Percentiles rank a stretch among this genome's conserved stretches.
These are phyloP conservation scores for Typhlichthys subterraneus DNA, from an alignment of 2,797 vertebrate genomes.

Conservation along the genomic window DNA sequence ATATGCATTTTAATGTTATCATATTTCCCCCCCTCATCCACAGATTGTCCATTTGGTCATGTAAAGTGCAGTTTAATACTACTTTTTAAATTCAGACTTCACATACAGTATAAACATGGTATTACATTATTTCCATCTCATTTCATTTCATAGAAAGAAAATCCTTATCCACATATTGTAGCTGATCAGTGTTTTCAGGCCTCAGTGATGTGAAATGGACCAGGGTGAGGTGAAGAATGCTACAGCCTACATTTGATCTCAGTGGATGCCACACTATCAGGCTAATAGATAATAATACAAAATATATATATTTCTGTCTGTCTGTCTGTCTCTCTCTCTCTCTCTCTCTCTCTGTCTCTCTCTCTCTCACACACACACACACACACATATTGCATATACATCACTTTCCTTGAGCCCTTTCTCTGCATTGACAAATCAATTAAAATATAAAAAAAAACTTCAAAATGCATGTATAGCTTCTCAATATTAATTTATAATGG, in stretches of 20 bases:
- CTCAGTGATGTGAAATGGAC: slow-evolving; percentile 50
- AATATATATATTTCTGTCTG: slow-evolving; percentile 48
- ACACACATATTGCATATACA: background rate
- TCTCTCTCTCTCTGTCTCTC: background rate
- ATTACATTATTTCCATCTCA: slow-evolving; percentile 65
- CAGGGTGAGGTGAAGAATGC: slow-evolving; percentile 43
- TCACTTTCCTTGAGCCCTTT: no score
- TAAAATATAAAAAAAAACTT: no score
- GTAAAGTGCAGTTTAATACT: slow-evolving; percentile 82
- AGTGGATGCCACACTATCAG: slow-evolving; percentile 57
- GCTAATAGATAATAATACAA: slow-evolving; percentile 50
- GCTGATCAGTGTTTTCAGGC: slow-evolving; percentile 66
- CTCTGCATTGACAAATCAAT: no score
- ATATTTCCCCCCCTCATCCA: slow-evolving; percentile 56
- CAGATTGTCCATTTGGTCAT: slow-evolving; percentile 77
- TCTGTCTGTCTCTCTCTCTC: no score
- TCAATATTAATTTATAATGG: no score
- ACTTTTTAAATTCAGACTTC: slow-evolving; percentile 69
- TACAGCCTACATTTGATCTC: slow-evolving; percentile 45
- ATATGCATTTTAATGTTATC: slow-evolving; percentile 65
- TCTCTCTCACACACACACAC: background rate
- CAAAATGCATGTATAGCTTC: no score
- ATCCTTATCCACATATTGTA: slow-evolving; percentile 65
- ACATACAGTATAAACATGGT: slow-evolving; percentile 69
- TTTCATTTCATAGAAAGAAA: slow-evolving; percentile 80